A percentile compares a stretch with the other conserved stretches of the same genome.
phyloP scores from a whole-genome alignment of 2,113 vertebrate species.

The Barnardius zonarius region DNA sequence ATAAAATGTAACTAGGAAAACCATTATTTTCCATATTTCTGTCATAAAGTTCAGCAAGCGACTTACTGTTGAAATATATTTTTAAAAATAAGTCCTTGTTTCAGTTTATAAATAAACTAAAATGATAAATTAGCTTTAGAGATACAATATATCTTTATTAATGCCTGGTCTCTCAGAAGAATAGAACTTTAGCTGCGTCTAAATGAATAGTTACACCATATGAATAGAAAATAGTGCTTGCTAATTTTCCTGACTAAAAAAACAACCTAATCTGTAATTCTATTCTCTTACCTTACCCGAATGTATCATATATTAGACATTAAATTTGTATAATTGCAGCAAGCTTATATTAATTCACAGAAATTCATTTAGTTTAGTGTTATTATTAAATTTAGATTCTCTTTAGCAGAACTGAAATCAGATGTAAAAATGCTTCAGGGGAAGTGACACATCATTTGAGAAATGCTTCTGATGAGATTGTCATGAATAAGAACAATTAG shows the following conservation, averaged over 20 bases:
- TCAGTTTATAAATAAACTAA: neutral
- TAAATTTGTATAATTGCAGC: neutral
- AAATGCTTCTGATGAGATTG: neutral
- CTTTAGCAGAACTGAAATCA: neutral
- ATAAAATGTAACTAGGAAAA: neutral
- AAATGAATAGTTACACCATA: neutral
- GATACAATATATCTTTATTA: neutral
- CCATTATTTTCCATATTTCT: neutral
- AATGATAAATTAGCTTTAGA: neutral
- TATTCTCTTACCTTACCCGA: neutral
- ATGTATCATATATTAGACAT: neutral
- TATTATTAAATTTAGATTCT: constrained; percentile 13
- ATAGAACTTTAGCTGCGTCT: neutral
- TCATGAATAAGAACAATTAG: neutral
- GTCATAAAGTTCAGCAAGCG: neutral
- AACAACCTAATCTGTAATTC: neutral
- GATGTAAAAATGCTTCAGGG: neutral
- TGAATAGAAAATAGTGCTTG: neutral
- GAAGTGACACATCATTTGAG: neutral
- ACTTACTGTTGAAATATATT: neutral
- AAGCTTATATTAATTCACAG: constrained; percentile 13
- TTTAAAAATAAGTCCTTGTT: neutral
- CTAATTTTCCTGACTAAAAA: constrained; percentile 7
- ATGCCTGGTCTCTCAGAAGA: neutral
- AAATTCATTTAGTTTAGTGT: neutral